A percentile compares a stretch with the other conserved stretches of the same genome.
These are phyloP conservation scores for Lordiphosa stackelbergi DNA, from an alignment of 1,140 invertebrate species.

Conservation along the genomic window DNA sequence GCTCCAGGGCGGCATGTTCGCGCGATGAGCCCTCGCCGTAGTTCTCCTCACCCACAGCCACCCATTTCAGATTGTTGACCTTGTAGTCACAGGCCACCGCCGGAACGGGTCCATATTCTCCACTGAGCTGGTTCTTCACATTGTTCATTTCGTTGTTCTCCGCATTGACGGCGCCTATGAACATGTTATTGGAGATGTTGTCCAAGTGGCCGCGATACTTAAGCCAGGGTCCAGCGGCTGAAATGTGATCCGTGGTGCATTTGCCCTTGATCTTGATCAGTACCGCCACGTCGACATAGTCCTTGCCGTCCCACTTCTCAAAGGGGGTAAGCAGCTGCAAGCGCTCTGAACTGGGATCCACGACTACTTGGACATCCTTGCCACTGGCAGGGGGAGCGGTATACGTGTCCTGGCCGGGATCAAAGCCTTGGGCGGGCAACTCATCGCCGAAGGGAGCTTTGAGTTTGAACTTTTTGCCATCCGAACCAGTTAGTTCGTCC, in stretches of 20 bases:
- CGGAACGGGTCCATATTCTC: conserved; percentile 92
- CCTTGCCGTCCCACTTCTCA: conserved; percentile 97
- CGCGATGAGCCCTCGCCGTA: conserved; percentile 95
- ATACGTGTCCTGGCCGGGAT: conserved; percentile 97
- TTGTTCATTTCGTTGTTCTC: conserved; percentile 99
- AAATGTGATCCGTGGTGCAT: conserved; percentile 99
- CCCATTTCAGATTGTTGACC: conserved; percentile 92
- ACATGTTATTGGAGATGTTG: conserved; percentile 99
- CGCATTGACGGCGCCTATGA: conserved; percentile 96
- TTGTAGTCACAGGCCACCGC: conserved; percentile 97
- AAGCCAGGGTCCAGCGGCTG: conserved; percentile 98
- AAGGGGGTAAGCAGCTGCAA: conserved; percentile 96
- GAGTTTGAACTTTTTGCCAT: conserved; percentile 95
- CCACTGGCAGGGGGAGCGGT: conserved; percentile 86
- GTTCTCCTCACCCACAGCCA: conserved; percentile 98
- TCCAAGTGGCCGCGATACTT: conserved; percentile 99
- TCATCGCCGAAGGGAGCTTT: conserved; percentile 94
- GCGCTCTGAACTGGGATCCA: conserved; percentile 92
- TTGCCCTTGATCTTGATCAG: conserved; percentile 99
- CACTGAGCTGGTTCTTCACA: conserved; percentile 92
- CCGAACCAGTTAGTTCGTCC: conserved; percentile 87
- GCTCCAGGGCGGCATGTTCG: conserved; percentile 99
- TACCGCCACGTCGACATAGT: conserved; percentile 92
- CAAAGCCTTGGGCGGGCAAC: conserved; percentile 94
- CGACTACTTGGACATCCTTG: conserved; percentile 83